Base-by-base conservation (phyloP, 2,797 vertebrate genomes). In the Sitta carolinensis region DNA sequence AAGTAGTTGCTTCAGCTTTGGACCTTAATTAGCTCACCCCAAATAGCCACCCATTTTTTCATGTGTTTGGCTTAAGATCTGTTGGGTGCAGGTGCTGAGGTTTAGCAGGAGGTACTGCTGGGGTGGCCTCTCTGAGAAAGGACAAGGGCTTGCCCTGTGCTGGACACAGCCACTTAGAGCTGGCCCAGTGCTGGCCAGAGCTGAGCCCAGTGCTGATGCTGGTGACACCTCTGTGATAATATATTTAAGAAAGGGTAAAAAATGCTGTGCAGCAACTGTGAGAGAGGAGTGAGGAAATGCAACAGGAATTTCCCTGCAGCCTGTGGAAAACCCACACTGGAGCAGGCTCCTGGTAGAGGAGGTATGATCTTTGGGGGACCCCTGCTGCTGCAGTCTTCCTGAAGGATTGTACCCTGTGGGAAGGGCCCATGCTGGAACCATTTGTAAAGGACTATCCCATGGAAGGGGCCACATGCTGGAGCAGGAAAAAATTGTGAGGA, bases 241-340 rank as follows among this genome's bases (percentile, higher is more conserved):
- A 10, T 54, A n/a, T 72, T 54, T 74, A 58, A 51, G 40, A 59
- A 22, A 55, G 58, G 8, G 21, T 40, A 25, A 48, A 75, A 94
- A 69, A 11, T 10, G 12, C 36, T 55, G 22, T 4, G 4, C 26
- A 77, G 57, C 19, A 77, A 1, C 48, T 51, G 26, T 50, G 61
- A 77, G 51, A 59, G 19, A 36, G 7, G 13, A 63, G 30, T 58
- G 62, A 55, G 52, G 43, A 74, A 63, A 67, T 15, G 13, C 1
- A 4, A 36, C 27, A 89, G 43, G 21, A 90, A 58, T 22, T 48
- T 75, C 3, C 36, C 40, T 75, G 22, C 30, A 43, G 47, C 47
- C 34, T 64, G 23, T 54, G 62, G 34, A 70, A 62, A 16, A 30
- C 29, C 47, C 36, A 25, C 0, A 0, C 15, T 68, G 62, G 50